A percentile compares a stretch with the other conserved stretches of the same genome.
Evolutionary conservation across 2,113 vertebrate genomes (phyloP).

Genomic region (Pseudonaja textilis): DNA sequence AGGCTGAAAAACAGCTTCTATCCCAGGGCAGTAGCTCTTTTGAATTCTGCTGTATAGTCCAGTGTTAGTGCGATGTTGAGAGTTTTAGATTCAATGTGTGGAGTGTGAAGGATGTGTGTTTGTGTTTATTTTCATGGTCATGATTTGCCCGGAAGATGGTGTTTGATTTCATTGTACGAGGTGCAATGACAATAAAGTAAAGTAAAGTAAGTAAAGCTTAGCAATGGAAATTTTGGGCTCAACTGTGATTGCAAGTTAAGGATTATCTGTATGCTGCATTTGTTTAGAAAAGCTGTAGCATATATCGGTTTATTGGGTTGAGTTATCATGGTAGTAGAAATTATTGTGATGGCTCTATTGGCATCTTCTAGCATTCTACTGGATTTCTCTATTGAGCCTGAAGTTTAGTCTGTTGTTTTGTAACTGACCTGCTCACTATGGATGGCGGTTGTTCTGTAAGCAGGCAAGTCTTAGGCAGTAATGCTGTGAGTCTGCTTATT

Average conservation of each 20-base stretch:
- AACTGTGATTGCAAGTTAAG: neutral
- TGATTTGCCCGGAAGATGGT: too few species aligned
- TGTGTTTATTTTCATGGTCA: too few species aligned
- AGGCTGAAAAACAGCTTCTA: too few species aligned
- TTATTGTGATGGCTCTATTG: neutral
- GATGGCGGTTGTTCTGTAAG: neutral
- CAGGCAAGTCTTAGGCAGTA: neutral
- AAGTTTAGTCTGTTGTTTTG: neutral
- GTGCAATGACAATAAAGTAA: too few species aligned
- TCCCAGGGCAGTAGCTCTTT: too few species aligned
- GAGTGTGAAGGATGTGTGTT: too few species aligned
- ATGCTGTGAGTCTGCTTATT: neutral
- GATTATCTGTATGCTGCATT: neutral
- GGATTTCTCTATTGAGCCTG: neutral
- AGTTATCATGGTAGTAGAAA: neutral
- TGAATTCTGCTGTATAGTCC: too few species aligned
- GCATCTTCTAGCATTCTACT: neutral
- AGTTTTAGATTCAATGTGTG: too few species aligned
- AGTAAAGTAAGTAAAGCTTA: neutral
- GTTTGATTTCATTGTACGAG: too few species aligned
- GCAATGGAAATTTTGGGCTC: neutral
- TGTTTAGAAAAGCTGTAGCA: neutral
- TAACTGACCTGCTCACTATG: neutral
- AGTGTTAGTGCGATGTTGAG: too few species aligned
- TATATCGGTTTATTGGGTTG: neutral